phyloP scores from a whole-genome alignment of 2,797 vertebrate species.

The Heliangelus exortis region DNA sequence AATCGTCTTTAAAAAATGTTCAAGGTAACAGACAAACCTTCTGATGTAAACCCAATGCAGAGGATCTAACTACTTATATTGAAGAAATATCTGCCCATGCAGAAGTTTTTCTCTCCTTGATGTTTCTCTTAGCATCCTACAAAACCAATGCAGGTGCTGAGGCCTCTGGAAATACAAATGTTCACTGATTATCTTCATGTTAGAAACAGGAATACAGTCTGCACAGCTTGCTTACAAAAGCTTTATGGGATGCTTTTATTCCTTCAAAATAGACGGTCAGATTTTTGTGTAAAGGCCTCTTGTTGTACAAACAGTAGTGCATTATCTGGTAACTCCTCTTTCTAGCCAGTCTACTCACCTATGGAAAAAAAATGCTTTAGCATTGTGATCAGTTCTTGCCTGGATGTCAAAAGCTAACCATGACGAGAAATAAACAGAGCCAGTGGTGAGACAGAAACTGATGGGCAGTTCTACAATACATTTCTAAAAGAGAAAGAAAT shows the following conservation, averaged over 20 bases:
- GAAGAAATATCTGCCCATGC: conserved; percentile 54
- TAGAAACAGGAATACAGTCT: neutral
- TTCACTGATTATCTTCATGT: neutral
- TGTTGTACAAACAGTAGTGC: conserved; percentile 49
- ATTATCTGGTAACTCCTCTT: neutral
- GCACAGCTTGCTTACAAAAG: conserved; percentile 27
- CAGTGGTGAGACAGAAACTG: conserved; percentile 60
- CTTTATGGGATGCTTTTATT: conserved; percentile 50
- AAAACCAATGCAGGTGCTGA: conserved; percentile 32
- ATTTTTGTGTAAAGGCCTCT: conserved; percentile 61
- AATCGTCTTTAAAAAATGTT: conserved; percentile 62
- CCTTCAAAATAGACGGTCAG: conserved; percentile 48
- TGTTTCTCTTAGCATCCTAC: conserved; percentile 48
- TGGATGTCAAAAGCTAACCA: conserved; percentile 51
- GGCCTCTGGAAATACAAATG: neutral
- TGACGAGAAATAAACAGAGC: conserved; percentile 51
- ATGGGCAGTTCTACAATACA: conserved; percentile 70
- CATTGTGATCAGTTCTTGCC: conserved; percentile 54
- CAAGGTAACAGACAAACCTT: conserved; percentile 64
- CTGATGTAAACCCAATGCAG: conserved; percentile 66
- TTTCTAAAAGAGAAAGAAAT: conserved; percentile 72
- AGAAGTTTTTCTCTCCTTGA: conserved; percentile 46
- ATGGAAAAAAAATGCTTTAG: conserved; percentile 32
- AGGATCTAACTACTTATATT: conserved; percentile 34
- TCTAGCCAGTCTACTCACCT: conserved; percentile 30